Base-by-base conservation (phyloP, 2,888 invertebrate genomes). In the Panzeria rudis region DNA sequence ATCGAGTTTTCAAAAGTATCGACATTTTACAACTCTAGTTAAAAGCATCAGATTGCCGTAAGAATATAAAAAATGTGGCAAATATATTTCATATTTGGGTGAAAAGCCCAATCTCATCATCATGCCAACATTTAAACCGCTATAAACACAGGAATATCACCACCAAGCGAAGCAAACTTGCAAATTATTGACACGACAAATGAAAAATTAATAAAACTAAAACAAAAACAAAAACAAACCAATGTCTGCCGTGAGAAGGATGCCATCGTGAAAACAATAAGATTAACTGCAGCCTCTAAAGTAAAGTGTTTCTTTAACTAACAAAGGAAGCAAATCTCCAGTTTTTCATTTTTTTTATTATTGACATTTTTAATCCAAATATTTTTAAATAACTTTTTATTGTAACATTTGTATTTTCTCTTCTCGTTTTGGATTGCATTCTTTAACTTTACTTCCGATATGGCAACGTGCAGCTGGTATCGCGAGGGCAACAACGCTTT, bases 401-500 rank as follows among this genome's bases (percentile, higher is more conserved):
- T 68, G n/a, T 47, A 68, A 11, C 6, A 61, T 64, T 56, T 56
- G 29, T 38, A 38, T 59, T 76, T 62, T 64, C 54, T 52, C 25
- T 29, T 79, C 35, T 59, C 69, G 38, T 56, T 76, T 64, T 66
- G 73, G n/a, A 41, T n/a, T 44, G 62, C 25, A 82, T 72, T 68
- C 75, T 61, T 50, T 59, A 44, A 52, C 61, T 83, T 73, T 68
- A 64, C 73, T 29, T 84, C 61, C 84, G 79, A 62, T 62, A 64
- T 47, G 69, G 72, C 66, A 71, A 78, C 73, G 54, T 78, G 56
- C 87, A 95, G 96, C 91, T 97, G 97, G 97, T 97, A 96, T 93
- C 95, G 96, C 87, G 96, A 97, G 90, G 97, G 96, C 44, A 95
- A 95, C 38, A 93, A 94, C 44, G 94, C 95, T 88, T 96, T 96